phyloP scores from a whole-genome alignment of 2,797 vertebrate genomes.

The Numenius phaeopus region DNA sequence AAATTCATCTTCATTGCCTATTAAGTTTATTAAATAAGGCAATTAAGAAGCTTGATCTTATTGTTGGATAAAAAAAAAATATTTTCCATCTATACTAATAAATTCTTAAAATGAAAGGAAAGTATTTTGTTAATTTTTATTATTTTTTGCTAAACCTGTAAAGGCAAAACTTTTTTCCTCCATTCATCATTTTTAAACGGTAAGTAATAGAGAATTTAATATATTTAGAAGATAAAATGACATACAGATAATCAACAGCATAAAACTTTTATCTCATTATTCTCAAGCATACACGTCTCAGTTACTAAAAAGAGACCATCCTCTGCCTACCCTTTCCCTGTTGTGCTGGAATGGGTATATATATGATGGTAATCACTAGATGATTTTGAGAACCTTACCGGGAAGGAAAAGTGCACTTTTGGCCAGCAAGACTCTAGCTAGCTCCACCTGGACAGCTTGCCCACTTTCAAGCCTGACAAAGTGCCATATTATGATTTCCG shows the following conservation, averaged over 20 bases:
- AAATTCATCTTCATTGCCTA: background rate
- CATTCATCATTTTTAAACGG: background rate
- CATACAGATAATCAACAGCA: constrained; percentile 30
- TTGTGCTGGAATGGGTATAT: background rate
- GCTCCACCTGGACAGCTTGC: background rate
- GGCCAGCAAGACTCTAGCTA: background rate
- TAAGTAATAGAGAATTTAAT: constrained; percentile 38
- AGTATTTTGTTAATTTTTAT: constrained; percentile 1
- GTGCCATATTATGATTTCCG: background rate
- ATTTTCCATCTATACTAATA: background rate
- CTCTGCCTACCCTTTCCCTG: background rate
- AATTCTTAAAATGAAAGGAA: constrained; percentile 15
- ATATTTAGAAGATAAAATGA: constrained; percentile 35
- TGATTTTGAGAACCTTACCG: background rate
- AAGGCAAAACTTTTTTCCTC: background rate
- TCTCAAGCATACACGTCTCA: background rate
- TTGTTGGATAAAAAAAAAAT: constrained; percentile 7
- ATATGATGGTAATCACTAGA: background rate
- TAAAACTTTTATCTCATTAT: background rate
- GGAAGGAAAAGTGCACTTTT: background rate
- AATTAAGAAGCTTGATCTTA: background rate
- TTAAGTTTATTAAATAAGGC: background rate
- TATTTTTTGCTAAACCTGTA: constrained; percentile 12
- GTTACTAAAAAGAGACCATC: constrained; percentile 17
- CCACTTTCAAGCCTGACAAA: background rate